Percentiles rank a stretch among this genome's conserved stretches.
These are phyloP conservation scores for Pachyramphus minor DNA, from an alignment of 2,113 vertebrate genomes.

Conservation along the genomic window DNA sequence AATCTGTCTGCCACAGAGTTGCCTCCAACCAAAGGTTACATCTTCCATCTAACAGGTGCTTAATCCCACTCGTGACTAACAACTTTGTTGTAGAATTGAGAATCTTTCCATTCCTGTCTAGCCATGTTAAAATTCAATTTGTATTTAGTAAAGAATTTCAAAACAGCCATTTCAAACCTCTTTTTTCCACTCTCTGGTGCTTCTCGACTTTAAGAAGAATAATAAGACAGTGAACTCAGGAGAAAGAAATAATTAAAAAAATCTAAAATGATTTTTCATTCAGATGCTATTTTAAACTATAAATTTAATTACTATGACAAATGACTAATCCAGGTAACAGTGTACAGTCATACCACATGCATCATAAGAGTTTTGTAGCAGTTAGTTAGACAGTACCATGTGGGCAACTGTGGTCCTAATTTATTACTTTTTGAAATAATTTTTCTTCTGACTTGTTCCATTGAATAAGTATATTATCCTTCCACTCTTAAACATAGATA, in stretches of 20 bases:
- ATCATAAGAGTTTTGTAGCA: neutral
- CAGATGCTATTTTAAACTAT: neutral
- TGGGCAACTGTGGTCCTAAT: neutral
- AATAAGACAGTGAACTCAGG: neutral
- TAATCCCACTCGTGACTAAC: neutral
- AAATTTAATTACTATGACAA: neutral
- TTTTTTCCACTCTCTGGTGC: neutral
- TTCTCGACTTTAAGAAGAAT: neutral
- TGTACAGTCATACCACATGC: neutral
- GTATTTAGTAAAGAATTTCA: neutral
- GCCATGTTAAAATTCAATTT: neutral
- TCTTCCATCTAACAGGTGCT: neutral
- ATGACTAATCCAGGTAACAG: neutral
- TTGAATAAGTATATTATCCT: neutral
- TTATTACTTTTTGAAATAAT: neutral
- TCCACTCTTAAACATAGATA: neutral
- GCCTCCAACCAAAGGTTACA: neutral
- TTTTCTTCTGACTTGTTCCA: neutral
- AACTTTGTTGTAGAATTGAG: rapidly evolving
- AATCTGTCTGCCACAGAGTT: neutral
- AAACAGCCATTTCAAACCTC: neutral
- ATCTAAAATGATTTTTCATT: neutral
- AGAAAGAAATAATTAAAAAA: neutral
- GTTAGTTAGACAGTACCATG: neutral
- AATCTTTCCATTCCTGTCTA: neutral